A percentile compares a stretch with the other conserved stretches of the same genome.
Conservation (phyloP, 2,797 vertebrate species). For the Sternarchorhynchus goeldii region DNA sequence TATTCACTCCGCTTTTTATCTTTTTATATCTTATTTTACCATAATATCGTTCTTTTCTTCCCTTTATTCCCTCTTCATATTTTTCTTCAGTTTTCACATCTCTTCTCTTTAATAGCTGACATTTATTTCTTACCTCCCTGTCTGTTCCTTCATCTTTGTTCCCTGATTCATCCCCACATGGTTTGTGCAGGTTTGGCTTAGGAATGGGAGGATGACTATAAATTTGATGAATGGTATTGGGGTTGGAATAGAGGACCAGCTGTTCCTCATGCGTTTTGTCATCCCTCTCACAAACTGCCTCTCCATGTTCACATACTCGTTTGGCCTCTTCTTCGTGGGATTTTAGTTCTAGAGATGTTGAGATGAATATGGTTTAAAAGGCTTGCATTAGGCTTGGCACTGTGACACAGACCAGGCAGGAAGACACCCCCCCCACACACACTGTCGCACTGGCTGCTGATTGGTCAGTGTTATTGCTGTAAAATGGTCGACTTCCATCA, state of each 20-base stretch:
- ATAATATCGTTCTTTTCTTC: conserved; percentile 51
- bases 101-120: conserved; percentile 22
- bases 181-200: conserved; percentile 61
- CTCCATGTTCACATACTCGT: conserved; percentile 52
- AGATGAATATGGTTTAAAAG: conserved; percentile 60
- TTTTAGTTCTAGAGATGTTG: conserved; percentile 47
- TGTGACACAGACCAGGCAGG: conserved; percentile 47
- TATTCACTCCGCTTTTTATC: no score
- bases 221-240: conserved; percentile 76
- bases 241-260: conserved; percentile 70
- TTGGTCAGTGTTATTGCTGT: conserved; percentile 43
- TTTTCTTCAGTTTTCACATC: conserved; percentile 10
- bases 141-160: conserved; percentile 44
- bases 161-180: conserved; percentile 54
- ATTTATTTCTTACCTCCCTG: conserved; percentile 39
- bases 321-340: conserved; percentile 35
- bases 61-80: conserved; percentile 46
- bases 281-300: conserved; percentile 64
- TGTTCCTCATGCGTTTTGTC: conserved; percentile 76
- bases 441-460: conserved; percentile 21
- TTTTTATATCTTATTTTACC: no score
- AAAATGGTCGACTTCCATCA: conserved; percentile 48
- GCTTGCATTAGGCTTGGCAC: conserved; percentile 41
- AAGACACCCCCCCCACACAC: neutral
- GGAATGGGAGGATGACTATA: conserved; percentile 71